Percentiles rank a stretch among this genome's conserved stretches.
phyloP scores from a whole-genome alignment of 2,113 vertebrate genomes.

The Thomomys bottae region DNA sequence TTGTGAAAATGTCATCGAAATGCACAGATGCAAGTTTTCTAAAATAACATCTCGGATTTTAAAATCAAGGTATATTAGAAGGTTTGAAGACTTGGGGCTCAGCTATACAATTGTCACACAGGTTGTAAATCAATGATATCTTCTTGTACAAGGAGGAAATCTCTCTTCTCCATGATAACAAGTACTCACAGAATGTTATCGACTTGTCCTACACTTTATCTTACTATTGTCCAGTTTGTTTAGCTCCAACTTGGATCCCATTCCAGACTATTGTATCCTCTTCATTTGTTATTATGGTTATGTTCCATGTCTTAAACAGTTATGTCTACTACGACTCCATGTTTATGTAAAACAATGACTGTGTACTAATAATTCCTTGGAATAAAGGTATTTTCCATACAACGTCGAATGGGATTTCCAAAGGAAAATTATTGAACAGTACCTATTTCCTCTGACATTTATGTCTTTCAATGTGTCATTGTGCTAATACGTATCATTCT shows the following conservation, averaged over 20 bases:
- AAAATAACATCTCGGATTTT: neutral
- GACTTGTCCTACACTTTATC: constrained; percentile 7
- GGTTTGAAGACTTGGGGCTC: neutral
- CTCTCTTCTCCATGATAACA: neutral
- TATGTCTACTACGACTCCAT: neutral
- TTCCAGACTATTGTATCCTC: constrained; percentile 47
- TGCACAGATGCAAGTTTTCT: neutral
- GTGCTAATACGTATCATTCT: neutral
- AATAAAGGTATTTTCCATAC: neutral
- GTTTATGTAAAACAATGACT: constrained; percentile 37
- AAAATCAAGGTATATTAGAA: neutral
- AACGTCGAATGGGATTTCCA: constrained; percentile 35
- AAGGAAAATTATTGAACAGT: neutral
- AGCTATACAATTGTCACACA: neutral
- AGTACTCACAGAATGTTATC: constrained; percentile 25
- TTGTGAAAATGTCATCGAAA: neutral
- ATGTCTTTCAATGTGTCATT: neutral
- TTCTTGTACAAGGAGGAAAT: neutral
- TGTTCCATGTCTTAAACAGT: constrained; percentile 63
- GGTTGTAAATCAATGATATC: neutral
- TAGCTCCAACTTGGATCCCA: constrained; percentile 9
- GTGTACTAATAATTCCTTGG: neutral
- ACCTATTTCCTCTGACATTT: neutral
- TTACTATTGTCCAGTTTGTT: constrained; percentile 62
- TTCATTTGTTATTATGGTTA: constrained; percentile 11